Base-by-base conservation (phyloP, 2,113 vertebrate genomes). In the Oryzias celebensis region DNA sequence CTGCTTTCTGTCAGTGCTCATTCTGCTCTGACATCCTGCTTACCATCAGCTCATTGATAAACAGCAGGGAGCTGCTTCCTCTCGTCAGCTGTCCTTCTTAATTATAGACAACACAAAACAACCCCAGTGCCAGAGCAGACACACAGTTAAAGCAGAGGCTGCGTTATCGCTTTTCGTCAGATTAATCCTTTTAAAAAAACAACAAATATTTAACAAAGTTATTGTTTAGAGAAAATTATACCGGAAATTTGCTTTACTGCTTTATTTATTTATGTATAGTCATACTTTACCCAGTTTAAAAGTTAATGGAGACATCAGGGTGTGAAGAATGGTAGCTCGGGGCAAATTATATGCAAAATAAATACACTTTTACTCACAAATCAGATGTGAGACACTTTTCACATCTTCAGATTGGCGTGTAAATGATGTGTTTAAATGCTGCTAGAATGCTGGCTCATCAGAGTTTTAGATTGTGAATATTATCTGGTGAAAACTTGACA, bases 51-150 rank as follows among this genome's bases (percentile, higher is more conserved):
- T 75, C 18, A 41, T 8, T 76, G 76, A 84, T 62, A 75, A 81
- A 85, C 71, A 68, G 24, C 80, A 86, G 79, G 82, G 59, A 68
- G 45, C 78, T 83, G 75, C 80, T 72, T 58, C 64, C 16, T 20
- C 41, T 20, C 20, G 10, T 72, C 71, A 2, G 41, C 74, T 62
- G 63, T 77, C 75, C 65, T 52, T 8, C 7, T 49, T 22, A 0
- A 28, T 62, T 63, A 46, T 67, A 20, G 53, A 24, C 48, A 47
- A 82, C 49, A 68, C 20, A 20, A 26, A 61, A 62, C 75, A 73
- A 55, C 42, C 60, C 8, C 45, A 17, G 23, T 18, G 43, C 48
- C 70, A 79, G 60, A 58, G 31, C 41, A 22, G 50, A 59, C 63
- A 26, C 51, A 67, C 54, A 50, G 17, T 41, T 23, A 55, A 69